Percentiles rank a stretch among this genome's conserved stretches.
These are phyloP conservation scores for Notamacropus eugenii DNA, from an alignment of 2,797 vertebrate species.

Conservation along the genomic window DNA sequence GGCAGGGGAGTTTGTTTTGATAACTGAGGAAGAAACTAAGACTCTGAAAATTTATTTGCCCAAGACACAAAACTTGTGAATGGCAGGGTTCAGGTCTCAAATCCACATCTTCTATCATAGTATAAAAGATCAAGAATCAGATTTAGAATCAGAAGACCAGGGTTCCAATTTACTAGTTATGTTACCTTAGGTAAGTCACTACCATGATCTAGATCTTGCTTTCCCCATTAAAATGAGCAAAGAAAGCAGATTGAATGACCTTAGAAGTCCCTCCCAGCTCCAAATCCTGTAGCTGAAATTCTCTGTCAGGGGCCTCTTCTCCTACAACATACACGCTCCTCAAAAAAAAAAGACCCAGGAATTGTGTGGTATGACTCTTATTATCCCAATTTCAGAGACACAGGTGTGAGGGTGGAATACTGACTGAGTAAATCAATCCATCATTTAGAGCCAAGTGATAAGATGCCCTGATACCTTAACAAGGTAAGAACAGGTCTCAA, in stretches of 20 bases:
- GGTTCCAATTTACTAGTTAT: neutral
- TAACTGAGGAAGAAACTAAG: neutral
- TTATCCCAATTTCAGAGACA: neutral
- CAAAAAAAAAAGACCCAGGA: neutral
- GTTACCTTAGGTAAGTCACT: neutral
- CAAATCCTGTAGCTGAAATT: neutral
- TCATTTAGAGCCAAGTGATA: neutral
- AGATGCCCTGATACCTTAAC: neutral
- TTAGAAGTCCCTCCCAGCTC: neutral
- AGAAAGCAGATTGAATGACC: neutral
- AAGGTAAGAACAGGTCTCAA: neutral
- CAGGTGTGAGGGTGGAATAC: neutral
- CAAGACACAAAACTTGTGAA: neutral
- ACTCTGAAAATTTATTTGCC: neutral
- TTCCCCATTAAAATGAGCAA: neutral
- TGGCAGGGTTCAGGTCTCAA: neutral
- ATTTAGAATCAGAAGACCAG: neutral
- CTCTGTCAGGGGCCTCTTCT: neutral
- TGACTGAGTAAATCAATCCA: neutral
- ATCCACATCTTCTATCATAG: neutral
- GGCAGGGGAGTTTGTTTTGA: neutral
- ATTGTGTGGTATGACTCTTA: neutral
- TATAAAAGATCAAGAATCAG: neutral
- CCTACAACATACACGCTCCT: neutral
- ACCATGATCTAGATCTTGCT: neutral